Percentiles rank a stretch among this genome's conserved stretches.
Conservation (phyloP, 2,113 vertebrate species). For the Grammomys dolichurus region DNA sequence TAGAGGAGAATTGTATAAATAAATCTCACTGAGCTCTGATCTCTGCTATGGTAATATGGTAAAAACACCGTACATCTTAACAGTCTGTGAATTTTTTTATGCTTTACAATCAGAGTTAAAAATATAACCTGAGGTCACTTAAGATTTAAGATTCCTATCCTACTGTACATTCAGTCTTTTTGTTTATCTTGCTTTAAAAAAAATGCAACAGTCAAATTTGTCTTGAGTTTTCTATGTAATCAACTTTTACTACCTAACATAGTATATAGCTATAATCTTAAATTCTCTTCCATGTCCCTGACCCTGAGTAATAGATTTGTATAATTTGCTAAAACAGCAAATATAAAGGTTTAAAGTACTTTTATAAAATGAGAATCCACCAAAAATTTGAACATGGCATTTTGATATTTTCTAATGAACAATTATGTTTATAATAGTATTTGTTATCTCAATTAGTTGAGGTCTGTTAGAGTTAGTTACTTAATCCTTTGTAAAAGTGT, state of each 20-base stretch:
- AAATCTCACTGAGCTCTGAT: background rate
- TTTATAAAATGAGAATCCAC: background rate
- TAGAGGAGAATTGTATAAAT: background rate
- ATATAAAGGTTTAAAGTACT: background rate
- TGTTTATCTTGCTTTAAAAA: background rate
- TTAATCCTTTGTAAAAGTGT: background rate
- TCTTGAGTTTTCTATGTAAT: background rate
- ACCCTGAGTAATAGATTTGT: background rate
- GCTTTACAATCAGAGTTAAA: background rate
- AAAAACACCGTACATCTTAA: background rate
- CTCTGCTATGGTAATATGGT: background rate
- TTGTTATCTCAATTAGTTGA: background rate
- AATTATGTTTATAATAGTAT: background rate
- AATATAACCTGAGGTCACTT: background rate
- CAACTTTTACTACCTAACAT: background rate
- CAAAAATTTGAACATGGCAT: background rate
- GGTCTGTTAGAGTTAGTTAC: background rate
- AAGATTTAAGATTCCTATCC: background rate
- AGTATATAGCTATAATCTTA: background rate
- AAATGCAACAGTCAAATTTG: background rate
- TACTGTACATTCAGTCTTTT: background rate
- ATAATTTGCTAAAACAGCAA: background rate
- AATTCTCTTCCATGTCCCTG: background rate
- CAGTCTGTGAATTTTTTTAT: background rate
- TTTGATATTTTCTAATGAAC: background rate